These are phyloP conservation scores for Saturnia japonica DNA, from an alignment of 2,888 invertebrate genomes.

Conservation along the genomic window DNA sequence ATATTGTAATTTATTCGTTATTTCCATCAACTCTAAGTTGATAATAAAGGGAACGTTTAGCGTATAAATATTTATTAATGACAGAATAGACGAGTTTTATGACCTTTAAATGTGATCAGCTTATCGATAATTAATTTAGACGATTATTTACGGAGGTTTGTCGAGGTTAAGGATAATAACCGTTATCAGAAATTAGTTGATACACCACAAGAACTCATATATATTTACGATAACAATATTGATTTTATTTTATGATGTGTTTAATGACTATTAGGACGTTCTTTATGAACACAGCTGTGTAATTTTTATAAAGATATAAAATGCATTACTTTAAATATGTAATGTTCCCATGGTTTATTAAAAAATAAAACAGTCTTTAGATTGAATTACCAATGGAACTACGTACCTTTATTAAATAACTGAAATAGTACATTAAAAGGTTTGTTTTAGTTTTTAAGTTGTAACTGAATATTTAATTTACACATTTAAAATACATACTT, in stretches of 20 bases:
- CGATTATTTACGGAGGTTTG: constrained; percentile 28
- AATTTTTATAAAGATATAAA: too few relatives aligned
- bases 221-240: neutral
- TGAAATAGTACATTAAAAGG: too few relatives aligned
- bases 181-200: constrained; percentile 20
- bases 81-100: constrained; percentile 19
- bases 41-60: neutral
- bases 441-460: too few relatives aligned
- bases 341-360: too few relatives aligned
- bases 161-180: constrained; percentile 27
- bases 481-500: too few relatives aligned
- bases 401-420: too few relatives aligned
- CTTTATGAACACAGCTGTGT: too few relatives aligned
- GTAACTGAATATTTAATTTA: too few relatives aligned
- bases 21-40: constrained; percentile 26
- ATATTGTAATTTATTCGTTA: constrained; percentile 44
- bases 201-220: neutral
- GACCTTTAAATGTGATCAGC: constrained; percentile 35
- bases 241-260: neutral
- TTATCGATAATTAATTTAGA: constrained; percentile 34
- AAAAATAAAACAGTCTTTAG: too few relatives aligned
- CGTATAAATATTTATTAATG: neutral
- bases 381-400: too few relatives aligned
- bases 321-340: too few relatives aligned
- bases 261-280: neutral